These are phyloP conservation scores for Volucella inanis DNA, from an alignment of 2,888 invertebrate genomes.

Conservation along the genomic window DNA sequence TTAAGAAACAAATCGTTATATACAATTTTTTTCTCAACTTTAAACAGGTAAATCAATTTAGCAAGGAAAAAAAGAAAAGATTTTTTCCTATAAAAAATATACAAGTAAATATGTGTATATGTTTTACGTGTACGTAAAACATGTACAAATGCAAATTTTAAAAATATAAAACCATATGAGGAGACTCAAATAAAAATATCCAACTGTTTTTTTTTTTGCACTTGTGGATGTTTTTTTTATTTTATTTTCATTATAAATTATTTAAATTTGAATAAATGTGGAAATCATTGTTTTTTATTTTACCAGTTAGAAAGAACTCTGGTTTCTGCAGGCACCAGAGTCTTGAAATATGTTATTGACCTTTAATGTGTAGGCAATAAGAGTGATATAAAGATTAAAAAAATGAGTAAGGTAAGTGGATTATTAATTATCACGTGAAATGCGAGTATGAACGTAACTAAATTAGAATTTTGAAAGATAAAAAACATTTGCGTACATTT, in stretches of 20 bases:
- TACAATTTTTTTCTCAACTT: neutral
- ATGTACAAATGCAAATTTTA: constrained; percentile 22
- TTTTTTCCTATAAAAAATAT: constrained; percentile 9
- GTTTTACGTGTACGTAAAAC: constrained; percentile 33
- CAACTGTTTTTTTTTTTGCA: constrained; percentile 13
- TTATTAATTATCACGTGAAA: too few species aligned
- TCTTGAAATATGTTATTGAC: constrained; percentile 3
- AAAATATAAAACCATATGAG: constrained; percentile 21
- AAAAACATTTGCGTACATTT: too few species aligned
- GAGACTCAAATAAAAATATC: constrained; percentile 7
- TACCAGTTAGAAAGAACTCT: neutral
- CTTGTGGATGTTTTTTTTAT: neutral
- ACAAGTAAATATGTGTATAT: constrained; percentile 15
- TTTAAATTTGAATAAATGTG: neutral
- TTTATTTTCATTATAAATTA: neutral
- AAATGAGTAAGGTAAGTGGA: too few species aligned
- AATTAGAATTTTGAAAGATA: too few species aligned
- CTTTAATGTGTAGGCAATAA: neutral
- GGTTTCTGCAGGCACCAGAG: neutral
- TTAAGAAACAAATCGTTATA: neutral
- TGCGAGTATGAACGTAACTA: too few species aligned
- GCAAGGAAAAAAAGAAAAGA: constrained; percentile 2
- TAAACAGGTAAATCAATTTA: neutral
- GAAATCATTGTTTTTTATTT: neutral
- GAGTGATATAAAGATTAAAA: too few species aligned